Evolutionary conservation across 2,113 vertebrate species (phyloP).

Genomic region (Elgaria multicarinata): DNA sequence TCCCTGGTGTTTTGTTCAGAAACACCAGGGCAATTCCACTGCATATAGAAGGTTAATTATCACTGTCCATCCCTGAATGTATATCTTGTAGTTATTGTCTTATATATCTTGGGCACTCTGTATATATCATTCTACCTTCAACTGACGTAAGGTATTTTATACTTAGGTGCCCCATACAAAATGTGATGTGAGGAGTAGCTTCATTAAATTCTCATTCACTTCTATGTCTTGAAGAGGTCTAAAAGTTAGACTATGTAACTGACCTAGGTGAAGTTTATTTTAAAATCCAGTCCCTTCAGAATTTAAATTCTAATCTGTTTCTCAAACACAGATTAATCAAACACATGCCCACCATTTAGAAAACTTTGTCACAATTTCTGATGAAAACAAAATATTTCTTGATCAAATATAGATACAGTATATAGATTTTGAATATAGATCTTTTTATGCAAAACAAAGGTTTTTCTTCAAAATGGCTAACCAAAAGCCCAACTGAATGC

Average conservation of each 20-base stretch:
- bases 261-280: neutral
- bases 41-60: too few relatives aligned
- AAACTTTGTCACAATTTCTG: slow-evolving; percentile 4
- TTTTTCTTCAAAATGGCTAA: slow-evolving; percentile 43
- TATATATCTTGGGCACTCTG: too few relatives aligned
- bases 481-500: slow-evolving; percentile 48
- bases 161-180: neutral
- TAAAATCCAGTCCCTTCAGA: neutral
- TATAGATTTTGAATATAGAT: slow-evolving; percentile 43
- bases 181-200: neutral
- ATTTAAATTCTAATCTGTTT: slow-evolving; percentile 38
- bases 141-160: neutral
- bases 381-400: slow-evolving; percentile 58
- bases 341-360: neutral
- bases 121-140: too few relatives aligned
- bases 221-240: neutral
- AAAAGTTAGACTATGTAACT: neutral
- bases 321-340: slow-evolving; percentile 19
- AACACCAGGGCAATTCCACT: neutral
- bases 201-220: neutral
- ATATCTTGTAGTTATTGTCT: too few relatives aligned
- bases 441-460: slow-evolving; percentile 18
- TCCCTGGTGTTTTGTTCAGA: too few relatives aligned
- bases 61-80: too few relatives aligned
- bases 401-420: slow-evolving; percentile 65